Base-by-base conservation (phyloP, 2,113 vertebrate species). In the Rostratula benghalensis region DNA sequence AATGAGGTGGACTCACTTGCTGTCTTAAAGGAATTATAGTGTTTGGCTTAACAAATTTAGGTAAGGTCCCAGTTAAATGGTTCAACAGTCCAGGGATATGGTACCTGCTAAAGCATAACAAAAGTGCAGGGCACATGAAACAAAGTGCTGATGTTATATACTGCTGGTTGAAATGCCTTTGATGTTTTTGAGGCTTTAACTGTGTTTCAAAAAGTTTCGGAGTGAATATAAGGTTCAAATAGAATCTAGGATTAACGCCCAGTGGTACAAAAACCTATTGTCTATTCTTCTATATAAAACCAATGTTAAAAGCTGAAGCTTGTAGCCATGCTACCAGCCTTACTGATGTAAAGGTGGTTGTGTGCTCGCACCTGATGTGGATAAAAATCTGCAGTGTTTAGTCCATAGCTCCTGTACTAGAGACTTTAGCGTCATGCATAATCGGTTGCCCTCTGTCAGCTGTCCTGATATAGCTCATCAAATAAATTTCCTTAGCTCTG, bases 181-280 rank as follows among this genome's bases (percentile, higher is more conserved):
- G 45, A 87, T 91, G 30, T 51, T 92, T 94, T 69, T 39, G 57
- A 50, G 61, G 63, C 12, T 80, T 50, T 77, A 92, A 90, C 71
- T 50, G 35, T 79, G 27, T 83, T 86, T 93, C 68, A 88, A 50
- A 87, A 91, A 90, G 24, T 83, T 90, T 93, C 57, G 54, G 41
- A 54, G 14, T 61, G 71, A 94, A 61, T n/a, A 16, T 61, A 45
- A 33, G 19, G 27, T 90, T 97, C 45, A 88, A 56, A 87, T 43
- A 51, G 67, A 85, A 90, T 83, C 63, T 85, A 24, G 50, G 59
- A 94, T 83, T 93, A 92, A 61, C 65, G 45, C 27, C 37, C 75
- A 37, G 33, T 15, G 71, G 33, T 39, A 73, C 41, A 90, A 97
- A 92, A 92, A 92, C 19, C 24, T 46, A 21, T 89, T 81, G 91